phyloP scores from a whole-genome alignment of 1,140 invertebrate species.

The Drosophila erecta region DNA sequence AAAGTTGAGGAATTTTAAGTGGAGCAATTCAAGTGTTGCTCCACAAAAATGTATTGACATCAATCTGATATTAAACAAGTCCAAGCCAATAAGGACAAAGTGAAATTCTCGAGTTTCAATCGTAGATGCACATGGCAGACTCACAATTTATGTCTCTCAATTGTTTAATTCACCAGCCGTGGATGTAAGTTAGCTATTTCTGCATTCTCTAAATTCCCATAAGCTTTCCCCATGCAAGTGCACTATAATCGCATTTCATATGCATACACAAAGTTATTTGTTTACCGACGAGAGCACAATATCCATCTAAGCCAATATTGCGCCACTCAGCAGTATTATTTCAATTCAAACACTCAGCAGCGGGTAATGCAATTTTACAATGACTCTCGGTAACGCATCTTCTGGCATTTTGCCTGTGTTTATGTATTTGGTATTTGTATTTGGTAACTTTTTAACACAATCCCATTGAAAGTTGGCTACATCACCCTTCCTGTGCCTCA shows the following conservation, averaged over 20 bases:
- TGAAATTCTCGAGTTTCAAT: conserved; percentile 3
- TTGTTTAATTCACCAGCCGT: conserved; percentile 9
- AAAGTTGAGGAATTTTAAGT: conserved; percentile 46
- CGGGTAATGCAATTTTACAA: conserved; percentile 50
- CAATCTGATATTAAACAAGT: conserved; percentile 29
- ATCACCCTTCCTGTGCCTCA: conserved; percentile 8
- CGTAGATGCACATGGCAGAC: neutral
- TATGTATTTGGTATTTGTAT: conserved; percentile 18
- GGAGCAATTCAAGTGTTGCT: conserved; percentile 30
- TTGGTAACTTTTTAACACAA: conserved; percentile 43
- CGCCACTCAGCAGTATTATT: conserved; percentile 57
- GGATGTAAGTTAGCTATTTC: conserved; percentile 7
- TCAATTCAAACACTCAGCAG: conserved; percentile 42
- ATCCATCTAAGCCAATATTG: conserved; percentile 54
- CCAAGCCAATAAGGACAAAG: neutral
- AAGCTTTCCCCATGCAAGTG: conserved; percentile 19
- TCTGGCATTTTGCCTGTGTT: conserved; percentile 4
- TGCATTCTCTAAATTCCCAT: conserved; percentile 8
- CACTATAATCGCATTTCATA: conserved; percentile 27
- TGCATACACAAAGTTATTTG: conserved; percentile 39
- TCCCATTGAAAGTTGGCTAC: conserved; percentile 22
- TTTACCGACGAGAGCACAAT: conserved; percentile 44
- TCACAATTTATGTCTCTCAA: conserved; percentile 19
- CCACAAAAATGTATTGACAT: conserved; percentile 40
- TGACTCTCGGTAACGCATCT: conserved; percentile 12